Evolutionary conservation across 2,888 invertebrate genomes (phyloP), one percentile per base, ranked within the genome.

Genomic region (Mythimna vitellina): DNA sequence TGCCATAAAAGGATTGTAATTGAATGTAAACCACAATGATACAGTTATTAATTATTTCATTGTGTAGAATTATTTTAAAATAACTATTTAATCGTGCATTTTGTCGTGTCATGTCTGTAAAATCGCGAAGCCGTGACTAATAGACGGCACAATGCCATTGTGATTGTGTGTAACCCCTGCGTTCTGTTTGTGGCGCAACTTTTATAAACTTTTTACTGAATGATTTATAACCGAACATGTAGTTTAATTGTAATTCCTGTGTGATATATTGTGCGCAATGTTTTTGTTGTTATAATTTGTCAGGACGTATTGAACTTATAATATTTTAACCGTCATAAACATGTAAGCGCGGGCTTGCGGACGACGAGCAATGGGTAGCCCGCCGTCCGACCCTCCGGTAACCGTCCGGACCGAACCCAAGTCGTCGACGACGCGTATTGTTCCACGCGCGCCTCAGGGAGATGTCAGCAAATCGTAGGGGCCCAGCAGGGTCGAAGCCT

Each of bases 81-180:
- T 89, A 88, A 90, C 88, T 90, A 91, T 89, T 90, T 88, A 88
- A 90, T 90, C 89, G 91, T 88, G 88, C 86, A 89, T 89, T 91
- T 90, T 86, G 86, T 84, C 83, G 84, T 89, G 76, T 87, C 87
- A 88, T 87, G 87, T 84, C 76, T 83, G 80, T 83, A 85, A 86
- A 86, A 86, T 80, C 73, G 83, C 86, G 83, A 87, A 86, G 78
- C 91, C 90, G 88, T 90, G 85, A 87, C 91, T 80, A 88, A 91
- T 79, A 80, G 65, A 73, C 73, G 71, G 74, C 81, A 92, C 91
- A 94, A 93, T 93, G 86, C 84, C 74, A 84, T 82, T 85, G 82
- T 90, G 91, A 92, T 92, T 92, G 91, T 90, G 80, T 81, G 76
- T 83, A 82, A 80, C 77, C 80, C 86, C 85, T 82, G 82, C 73